phyloP scores from a whole-genome alignment of 1,140 invertebrate species.

The Panagrolaimus sp. region DNA sequence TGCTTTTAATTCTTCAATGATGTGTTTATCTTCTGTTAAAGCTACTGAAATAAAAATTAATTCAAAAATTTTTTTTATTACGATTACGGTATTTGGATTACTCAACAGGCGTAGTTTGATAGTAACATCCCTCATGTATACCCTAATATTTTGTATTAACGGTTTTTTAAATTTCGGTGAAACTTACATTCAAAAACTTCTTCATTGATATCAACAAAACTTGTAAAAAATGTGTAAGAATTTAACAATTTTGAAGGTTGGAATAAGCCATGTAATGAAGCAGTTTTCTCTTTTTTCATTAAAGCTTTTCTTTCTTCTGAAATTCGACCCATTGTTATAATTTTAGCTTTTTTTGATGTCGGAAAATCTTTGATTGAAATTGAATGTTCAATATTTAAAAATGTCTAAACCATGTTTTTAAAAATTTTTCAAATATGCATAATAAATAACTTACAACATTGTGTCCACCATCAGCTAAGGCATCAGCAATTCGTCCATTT shows the following conservation, averaged over 20 bases:
- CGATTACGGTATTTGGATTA: too few relatives aligned
- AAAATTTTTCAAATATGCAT: neutral
- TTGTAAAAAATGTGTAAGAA: neutral
- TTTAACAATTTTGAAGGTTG: neutral
- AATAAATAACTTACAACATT: neutral
- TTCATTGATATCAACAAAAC: neutral
- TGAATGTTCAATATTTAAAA: neutral
- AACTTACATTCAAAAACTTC: neutral
- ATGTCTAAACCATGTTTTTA: neutral
- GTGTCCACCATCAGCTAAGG: neutral
- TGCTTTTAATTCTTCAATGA: neutral
- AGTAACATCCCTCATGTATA: too few relatives aligned
- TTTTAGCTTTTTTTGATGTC: neutral
- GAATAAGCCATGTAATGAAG: neutral
- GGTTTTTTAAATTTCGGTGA: too few relatives aligned
- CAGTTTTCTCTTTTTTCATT: neutral
- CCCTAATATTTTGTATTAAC: too few relatives aligned
- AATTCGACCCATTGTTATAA: neutral
- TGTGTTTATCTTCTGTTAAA: neutral
- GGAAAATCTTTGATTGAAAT: neutral
- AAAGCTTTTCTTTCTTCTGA: neutral
- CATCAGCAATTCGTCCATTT: slow-evolving; percentile 3
- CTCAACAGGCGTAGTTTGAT: too few relatives aligned
- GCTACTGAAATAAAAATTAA: neutral
- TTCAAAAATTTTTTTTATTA: neutral